Percentiles rank a stretch among this genome's conserved stretches.
These are phyloP conservation scores for Spizaetus ornatus DNA, from an alignment of 2,113 vertebrate species.

Conservation along the genomic window DNA sequence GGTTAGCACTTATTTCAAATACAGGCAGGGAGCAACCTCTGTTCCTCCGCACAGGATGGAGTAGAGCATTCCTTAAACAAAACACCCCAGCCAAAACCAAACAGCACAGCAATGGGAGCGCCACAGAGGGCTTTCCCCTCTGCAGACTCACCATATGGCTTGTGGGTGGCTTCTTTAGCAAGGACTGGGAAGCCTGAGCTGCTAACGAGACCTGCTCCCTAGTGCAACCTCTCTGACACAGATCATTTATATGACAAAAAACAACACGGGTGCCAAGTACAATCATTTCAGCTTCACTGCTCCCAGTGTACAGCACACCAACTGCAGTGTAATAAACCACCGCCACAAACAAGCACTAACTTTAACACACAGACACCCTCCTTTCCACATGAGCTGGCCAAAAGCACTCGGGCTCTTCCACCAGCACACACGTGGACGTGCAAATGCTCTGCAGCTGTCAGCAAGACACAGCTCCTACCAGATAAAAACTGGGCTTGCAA, in stretches of 20 bases:
- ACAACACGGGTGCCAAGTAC: background rate
- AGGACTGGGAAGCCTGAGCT: background rate
- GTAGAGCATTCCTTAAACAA: background rate
- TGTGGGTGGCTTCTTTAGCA: background rate
- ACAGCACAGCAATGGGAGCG: background rate
- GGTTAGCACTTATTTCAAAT: background rate
- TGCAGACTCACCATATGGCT: background rate
- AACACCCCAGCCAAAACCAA: background rate
- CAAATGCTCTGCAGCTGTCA: background rate
- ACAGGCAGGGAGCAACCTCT: background rate
- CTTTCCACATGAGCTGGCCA: background rate
- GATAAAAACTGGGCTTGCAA: background rate
- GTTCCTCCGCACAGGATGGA: background rate
- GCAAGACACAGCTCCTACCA: background rate
- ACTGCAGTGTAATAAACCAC: background rate
- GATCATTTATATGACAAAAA: background rate
- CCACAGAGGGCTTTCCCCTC: background rate
- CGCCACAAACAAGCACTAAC: background rate
- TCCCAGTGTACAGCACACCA: background rate
- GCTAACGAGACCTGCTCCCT: background rate
- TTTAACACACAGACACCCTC: background rate
- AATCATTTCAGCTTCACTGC: background rate
- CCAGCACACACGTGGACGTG: rapidly evolving
- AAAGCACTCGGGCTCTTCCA: background rate
- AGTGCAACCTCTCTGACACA: background rate